phyloP scores from a whole-genome alignment of 2,113 vertebrate genomes.

The Ceuthmochares aereus region DNA sequence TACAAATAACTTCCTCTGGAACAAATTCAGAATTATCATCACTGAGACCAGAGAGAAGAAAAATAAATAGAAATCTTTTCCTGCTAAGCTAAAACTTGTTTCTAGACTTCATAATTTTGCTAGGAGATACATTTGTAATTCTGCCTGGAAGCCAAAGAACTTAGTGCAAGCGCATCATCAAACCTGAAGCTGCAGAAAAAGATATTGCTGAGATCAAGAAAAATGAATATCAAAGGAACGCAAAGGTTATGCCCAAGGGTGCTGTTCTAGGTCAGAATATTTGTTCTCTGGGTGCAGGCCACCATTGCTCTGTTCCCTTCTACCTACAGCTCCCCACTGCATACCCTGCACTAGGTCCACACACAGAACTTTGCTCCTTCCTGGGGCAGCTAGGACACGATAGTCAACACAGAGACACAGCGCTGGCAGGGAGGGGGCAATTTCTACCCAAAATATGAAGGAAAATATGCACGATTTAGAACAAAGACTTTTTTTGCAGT shows the following conservation, averaged over 20 bases:
- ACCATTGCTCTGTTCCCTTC: neutral
- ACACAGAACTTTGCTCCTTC: neutral
- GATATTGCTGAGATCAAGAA: conserved; percentile 38
- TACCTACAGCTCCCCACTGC: neutral
- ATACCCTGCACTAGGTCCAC: neutral
- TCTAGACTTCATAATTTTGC: neutral
- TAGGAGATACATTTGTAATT: conserved; percentile 1
- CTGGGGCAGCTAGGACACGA: neutral
- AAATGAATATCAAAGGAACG: conserved; percentile 56
- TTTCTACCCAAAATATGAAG: neutral
- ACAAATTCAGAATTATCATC: neutral
- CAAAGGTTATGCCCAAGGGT: neutral
- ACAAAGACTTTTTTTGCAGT: neutral
- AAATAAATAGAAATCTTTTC: neutral
- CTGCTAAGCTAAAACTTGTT: neutral
- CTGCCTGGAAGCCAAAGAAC: conserved; percentile 36
- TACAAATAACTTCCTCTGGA: neutral
- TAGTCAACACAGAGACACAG: neutral
- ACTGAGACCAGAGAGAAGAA: neutral
- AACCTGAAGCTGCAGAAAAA: conserved; percentile 16
- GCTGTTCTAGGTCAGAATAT: conserved; percentile 28
- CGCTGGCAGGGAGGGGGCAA: accelerated
- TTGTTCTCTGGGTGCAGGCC: neutral
- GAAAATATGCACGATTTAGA: neutral
- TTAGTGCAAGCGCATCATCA: neutral